Percentiles rank a stretch among this genome's conserved stretches.
Conservation (phyloP, 2,113 vertebrate genomes). For the Glaucidium brasilianum region DNA sequence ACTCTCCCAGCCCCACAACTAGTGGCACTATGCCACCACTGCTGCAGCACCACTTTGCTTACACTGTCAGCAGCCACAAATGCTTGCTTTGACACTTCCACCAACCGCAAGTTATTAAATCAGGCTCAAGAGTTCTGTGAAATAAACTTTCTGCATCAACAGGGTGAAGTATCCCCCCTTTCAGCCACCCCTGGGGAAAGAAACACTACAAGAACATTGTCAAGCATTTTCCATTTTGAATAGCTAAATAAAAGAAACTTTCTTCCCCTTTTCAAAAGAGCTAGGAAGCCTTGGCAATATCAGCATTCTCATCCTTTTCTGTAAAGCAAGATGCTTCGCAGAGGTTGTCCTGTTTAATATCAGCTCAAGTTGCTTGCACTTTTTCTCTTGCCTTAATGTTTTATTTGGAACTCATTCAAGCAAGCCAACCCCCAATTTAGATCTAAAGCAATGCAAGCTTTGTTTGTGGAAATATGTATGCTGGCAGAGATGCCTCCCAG, state of each 20-base stretch:
- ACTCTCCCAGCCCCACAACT: background rate
- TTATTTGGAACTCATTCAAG: conserved; percentile 27
- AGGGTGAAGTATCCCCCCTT: background rate
- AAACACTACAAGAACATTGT: background rate
- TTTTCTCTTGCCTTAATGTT: conserved; percentile 31
- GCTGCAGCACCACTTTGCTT: background rate
- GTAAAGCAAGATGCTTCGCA: conserved; percentile 15
- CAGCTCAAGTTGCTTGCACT: background rate
- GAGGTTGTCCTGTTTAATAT: conserved; percentile 45
- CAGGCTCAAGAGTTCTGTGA: background rate
- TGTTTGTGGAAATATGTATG: background rate
- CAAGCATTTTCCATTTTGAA: background rate
- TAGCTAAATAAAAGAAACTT: background rate
- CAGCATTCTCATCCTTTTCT: background rate
- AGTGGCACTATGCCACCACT: rapidly evolving
- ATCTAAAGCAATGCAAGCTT: conserved; percentile 13
- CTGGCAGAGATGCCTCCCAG: conserved; percentile 15
- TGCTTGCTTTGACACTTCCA: background rate
- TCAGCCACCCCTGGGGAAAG: background rate
- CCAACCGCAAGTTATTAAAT: background rate
- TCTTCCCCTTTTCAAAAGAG: background rate
- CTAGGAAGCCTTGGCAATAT: background rate
- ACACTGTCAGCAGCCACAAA: rapidly evolving
- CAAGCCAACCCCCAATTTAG: background rate
- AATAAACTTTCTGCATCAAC: background rate